Percentiles rank a stretch among this genome's conserved stretches.
phyloP scores from a whole-genome alignment of 2,888 invertebrate genomes.

The Cancer borealis region DNA sequence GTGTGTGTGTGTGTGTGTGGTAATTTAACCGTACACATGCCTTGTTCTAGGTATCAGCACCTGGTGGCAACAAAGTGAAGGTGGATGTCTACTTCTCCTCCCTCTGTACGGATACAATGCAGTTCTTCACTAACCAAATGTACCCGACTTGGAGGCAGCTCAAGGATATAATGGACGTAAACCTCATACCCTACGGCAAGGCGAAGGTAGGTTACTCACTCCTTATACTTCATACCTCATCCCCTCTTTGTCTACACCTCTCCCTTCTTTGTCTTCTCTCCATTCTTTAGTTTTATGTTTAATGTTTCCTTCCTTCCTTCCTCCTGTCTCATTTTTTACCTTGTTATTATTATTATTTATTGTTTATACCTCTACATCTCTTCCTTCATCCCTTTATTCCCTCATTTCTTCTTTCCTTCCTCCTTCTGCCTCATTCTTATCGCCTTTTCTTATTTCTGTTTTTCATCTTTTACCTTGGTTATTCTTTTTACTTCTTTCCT shows the following conservation, averaged over 20 bases:
- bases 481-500: background rate
- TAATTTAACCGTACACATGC: background rate
- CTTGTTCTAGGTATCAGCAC: slow-evolving; percentile 39
- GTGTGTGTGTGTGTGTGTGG: background rate
- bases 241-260: background rate
- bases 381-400: too few relatives aligned
- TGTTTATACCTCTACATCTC: background rate
- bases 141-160: slow-evolving; percentile 65
- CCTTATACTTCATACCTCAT: too few relatives aligned
- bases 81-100: slow-evolving; percentile 72
- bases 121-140: slow-evolving; percentile 67
- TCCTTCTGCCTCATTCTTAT: background rate
- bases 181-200: slow-evolving; percentile 72
- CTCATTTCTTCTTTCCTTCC: background rate
- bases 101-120: slow-evolving; percentile 69
- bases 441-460: background rate
- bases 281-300: background rate
- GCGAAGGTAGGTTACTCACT: slow-evolving; percentile 59
- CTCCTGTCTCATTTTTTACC: background rate
- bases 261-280: background rate
- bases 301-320: background rate
- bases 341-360: slow-evolving; percentile 39
- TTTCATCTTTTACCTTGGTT: too few relatives aligned
- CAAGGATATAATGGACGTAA: slow-evolving; percentile 68
- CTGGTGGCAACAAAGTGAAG: slow-evolving; percentile 32